These are phyloP conservation scores for Zaprionus nigranus DNA, from an alignment of 1,140 invertebrate species.

Conservation along the genomic window DNA sequence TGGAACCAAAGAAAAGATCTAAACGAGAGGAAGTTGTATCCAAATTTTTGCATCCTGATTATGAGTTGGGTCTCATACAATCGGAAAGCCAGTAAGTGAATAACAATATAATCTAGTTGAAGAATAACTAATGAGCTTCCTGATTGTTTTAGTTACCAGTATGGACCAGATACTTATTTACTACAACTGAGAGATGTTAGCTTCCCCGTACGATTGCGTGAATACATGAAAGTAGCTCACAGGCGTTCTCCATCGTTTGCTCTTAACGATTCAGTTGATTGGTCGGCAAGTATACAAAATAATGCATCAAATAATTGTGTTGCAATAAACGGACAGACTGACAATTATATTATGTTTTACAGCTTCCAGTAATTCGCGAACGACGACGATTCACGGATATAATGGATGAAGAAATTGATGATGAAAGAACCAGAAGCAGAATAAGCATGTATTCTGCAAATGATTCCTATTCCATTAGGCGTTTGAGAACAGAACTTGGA, in stretches of 20 bases:
- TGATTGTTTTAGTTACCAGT: constrained; percentile 91
- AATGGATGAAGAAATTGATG: constrained; percentile 98
- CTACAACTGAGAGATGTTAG: constrained; percentile 95
- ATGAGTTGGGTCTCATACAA: constrained; percentile 91
- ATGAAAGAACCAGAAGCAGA: constrained; percentile 90
- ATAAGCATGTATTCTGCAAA: constrained; percentile 91
- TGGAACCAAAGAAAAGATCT: constrained; percentile 85
- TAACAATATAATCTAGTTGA: not conserved
- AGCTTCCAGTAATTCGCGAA: constrained; percentile 95
- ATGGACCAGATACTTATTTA: constrained; percentile 97
- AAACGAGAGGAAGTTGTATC: constrained; percentile 89
- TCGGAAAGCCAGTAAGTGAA: constrained; percentile 93
- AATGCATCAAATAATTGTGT: not conserved
- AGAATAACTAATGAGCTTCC: not conserved
- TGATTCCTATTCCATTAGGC: constrained; percentile 89
- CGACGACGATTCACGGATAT: constrained; percentile 95
- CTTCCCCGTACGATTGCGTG: constrained; percentile 94
- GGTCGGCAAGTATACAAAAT: constrained; percentile 87
- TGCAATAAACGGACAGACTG: not conserved
- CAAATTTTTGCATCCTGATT: constrained; percentile 91
- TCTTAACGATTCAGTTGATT: constrained; percentile 89
- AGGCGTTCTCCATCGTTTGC: constrained; percentile 89
- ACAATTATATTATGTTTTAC: constrained; percentile 3
- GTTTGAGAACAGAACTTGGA: constrained; percentile 92
- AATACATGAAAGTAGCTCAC: constrained; percentile 96